phyloP scores from a whole-genome alignment of 2,113 vertebrate genomes.

The Mirza zaza region DNA sequence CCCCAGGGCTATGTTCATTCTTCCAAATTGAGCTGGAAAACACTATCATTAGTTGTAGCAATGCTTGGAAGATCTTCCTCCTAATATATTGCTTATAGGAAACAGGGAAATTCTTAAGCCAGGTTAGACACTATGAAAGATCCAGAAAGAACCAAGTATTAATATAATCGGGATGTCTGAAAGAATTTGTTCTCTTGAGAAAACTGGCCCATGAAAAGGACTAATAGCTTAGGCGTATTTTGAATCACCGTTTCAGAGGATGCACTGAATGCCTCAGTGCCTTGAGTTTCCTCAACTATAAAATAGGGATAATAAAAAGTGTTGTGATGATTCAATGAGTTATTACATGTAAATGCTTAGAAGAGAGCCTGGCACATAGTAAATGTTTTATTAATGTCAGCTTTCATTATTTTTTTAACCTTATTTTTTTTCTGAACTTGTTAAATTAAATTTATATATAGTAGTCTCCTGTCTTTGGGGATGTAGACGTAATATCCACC shows the following conservation, averaged over 20 bases:
- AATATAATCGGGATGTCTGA: not conserved
- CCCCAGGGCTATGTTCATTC: not conserved
- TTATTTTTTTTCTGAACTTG: not conserved
- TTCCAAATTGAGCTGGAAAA: not conserved
- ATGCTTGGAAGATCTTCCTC: not conserved
- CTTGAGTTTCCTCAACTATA: not conserved
- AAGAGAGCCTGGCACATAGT: not conserved
- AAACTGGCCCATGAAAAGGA: not conserved
- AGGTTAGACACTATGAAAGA: not conserved
- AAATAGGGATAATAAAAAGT: not conserved
- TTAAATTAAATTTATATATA: not conserved
- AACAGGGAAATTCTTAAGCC: not conserved
- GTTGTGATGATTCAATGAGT: not conserved
- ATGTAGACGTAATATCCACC: not conserved
- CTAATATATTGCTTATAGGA: not conserved
- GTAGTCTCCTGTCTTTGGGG: not conserved
- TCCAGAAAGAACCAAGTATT: not conserved
- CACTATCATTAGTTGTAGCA: not conserved
- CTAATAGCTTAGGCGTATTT: not conserved
- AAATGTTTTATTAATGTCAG: not conserved
- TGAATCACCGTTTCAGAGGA: not conserved
- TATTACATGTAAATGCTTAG: not conserved
- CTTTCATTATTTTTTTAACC: slow-evolving; percentile 14
- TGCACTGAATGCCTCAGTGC: not conserved
- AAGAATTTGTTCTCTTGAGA: not conserved